Percentiles rank a stretch among this genome's conserved stretches.
Conservation (phyloP, 1,140 invertebrate species). For the Saccostrea cuccullata region DNA sequence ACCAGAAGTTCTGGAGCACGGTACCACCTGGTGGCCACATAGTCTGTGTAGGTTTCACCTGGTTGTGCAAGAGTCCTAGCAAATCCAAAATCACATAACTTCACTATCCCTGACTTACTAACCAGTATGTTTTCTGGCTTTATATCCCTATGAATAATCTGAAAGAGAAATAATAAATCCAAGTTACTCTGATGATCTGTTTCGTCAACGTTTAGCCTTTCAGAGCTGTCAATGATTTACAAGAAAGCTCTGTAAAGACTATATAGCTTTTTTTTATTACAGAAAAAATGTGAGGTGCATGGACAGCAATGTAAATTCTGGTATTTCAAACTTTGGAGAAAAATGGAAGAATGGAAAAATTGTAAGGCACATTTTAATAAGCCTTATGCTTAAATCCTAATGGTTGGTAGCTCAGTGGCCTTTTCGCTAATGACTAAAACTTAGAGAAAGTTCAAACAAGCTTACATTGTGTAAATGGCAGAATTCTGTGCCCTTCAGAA, state of each 20-base stretch:
- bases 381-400: too few relatives aligned
- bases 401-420: too few relatives aligned
- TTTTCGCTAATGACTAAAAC: neutral
- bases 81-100: constrained; percentile 94
- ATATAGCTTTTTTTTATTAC: too few relatives aligned
- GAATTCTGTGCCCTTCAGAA: constrained; percentile 90
- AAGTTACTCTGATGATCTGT: neutral
- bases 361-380: too few relatives aligned
- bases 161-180: constrained; percentile 56
- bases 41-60: constrained; percentile 99
- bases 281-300: too few relatives aligned
- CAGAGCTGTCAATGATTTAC: neutral
- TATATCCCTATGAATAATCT: constrained; percentile 94
- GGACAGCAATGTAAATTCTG: too few relatives aligned
- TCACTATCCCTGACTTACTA: constrained; percentile 88
- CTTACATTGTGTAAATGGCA: constrained; percentile 91
- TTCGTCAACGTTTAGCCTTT: neutral
- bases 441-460: neutral
- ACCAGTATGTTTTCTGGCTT: constrained; percentile 95
- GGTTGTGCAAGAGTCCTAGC: constrained; percentile 84
- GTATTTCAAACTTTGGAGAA: too few relatives aligned
- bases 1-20: constrained; percentile 97
- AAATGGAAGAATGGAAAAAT: too few relatives aligned
- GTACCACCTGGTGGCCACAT: constrained; percentile 99
- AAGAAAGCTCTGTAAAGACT: too few relatives aligned